Evolutionary conservation across 1,140 invertebrate species (phyloP).

Genomic region (Aricia agestis): DNA sequence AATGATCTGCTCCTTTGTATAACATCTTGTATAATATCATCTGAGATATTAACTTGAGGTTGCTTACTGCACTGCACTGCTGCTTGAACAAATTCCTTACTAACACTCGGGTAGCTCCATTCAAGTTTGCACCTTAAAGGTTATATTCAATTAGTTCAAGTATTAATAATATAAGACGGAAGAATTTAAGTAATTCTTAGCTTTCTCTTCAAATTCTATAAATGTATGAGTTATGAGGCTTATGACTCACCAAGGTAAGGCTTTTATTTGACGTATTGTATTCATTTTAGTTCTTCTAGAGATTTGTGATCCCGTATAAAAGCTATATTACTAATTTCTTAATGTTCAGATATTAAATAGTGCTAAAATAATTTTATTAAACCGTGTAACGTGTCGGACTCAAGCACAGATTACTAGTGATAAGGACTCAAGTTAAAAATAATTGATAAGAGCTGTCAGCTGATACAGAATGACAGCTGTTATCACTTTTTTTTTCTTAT

Average conservation of each 20-base stretch:
- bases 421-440: too few species aligned
- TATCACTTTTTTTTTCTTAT: too few species aligned
- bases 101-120: slow-evolving; percentile 61
- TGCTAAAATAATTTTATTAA: too few species aligned
- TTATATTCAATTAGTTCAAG: background rate
- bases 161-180: background rate
- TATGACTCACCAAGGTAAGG: background rate
- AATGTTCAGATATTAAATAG: too few species aligned
- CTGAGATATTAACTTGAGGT: slow-evolving; percentile 30
- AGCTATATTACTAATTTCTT: too few species aligned
- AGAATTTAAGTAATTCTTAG: background rate
- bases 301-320: too few species aligned
- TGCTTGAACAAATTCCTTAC: slow-evolving; percentile 58
- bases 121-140: slow-evolving; percentile 59
- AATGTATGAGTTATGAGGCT: background rate
- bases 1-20: slow-evolving; percentile 58
- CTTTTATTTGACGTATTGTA: background rate
- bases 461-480: too few species aligned
- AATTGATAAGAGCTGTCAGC: too few species aligned
- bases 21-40: slow-evolving; percentile 51
- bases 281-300: background rate
- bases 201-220: too few species aligned
- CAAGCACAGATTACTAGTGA: too few species aligned
- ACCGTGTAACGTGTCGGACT: too few species aligned
- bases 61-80: slow-evolving; percentile 46